Conservation (phyloP, 2,113 vertebrate species). For the Eclectus roratus region DNA sequence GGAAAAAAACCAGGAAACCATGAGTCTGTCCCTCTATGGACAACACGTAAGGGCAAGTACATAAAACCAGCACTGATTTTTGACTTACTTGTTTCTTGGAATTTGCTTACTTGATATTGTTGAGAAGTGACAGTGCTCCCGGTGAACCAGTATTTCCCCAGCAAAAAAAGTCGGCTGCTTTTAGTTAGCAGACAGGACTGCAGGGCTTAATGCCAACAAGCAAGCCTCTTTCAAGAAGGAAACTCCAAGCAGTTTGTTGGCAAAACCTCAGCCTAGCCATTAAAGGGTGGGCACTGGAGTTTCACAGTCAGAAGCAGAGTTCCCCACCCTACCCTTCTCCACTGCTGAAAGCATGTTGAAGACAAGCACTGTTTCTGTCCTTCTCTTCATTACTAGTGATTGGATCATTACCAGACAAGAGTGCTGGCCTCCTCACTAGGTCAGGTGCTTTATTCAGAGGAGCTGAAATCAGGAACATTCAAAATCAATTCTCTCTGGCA, state of each 20-base stretch:
- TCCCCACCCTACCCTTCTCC: not conserved
- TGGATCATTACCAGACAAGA: not conserved
- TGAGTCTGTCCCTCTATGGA: not conserved
- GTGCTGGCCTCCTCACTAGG: not conserved
- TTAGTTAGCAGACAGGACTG: not conserved
- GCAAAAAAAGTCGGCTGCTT: not conserved
- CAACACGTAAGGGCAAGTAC: not conserved
- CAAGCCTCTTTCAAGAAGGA: not conserved
- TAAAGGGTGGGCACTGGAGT: not conserved
- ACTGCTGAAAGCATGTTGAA: not conserved
- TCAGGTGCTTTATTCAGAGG: constrained; percentile 34
- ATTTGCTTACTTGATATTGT: not conserved
- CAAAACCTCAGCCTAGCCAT: not conserved
- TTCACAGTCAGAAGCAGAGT: not conserved
- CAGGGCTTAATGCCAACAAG: not conserved
- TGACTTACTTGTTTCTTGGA: not conserved
- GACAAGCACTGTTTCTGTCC: not conserved
- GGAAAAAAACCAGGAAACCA: not conserved
- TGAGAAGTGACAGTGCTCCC: not conserved
- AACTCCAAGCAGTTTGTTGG: not conserved
- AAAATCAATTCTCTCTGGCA: constrained; percentile 52
- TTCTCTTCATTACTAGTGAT: not conserved
- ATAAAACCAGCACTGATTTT: not conserved
- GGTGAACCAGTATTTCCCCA: not conserved
- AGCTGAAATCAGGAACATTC: constrained; percentile 30